Base-by-base conservation (phyloP, 2,797 vertebrate genomes). In the Lepus oiostolus region DNA sequence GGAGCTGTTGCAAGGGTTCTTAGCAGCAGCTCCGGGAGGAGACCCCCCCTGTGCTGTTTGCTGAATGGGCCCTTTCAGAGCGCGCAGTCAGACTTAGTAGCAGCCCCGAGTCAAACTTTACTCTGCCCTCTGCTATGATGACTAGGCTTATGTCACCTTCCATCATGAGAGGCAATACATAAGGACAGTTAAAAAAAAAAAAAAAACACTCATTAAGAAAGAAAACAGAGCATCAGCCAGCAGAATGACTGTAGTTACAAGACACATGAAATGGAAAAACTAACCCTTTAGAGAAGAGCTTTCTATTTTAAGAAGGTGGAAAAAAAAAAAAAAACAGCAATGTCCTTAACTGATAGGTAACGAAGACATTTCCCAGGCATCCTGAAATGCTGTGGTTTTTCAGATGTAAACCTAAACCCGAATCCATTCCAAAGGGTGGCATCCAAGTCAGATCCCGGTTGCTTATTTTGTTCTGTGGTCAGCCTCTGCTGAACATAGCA, bases 301-400 rank as follows among this genome's bases (percentile, higher is more conserved):
- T 96, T 95, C 84, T 89, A 92, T 93, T 97, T 97, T 91, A 82
- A 94, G 80, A 87, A 71, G 84, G 90, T 54, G 28, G 42, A 32
- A 52, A 65, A n/a, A 63, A 71, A 12, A 42, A 77, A 24, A 54
- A 35, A 24, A 70, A 42, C 58, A 91, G 52, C 80, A 30, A 72
- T 17, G 5, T 67, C 80, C 42, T 77, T 81, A 81, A 88, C 62
- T 76, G 85, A 83, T 24, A 70, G 58, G 50, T 77, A 85, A 85
- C 67, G 70, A 95, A 85, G 87, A 88, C 17, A 47, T 21, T 82
- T 91, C 77, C 74, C 47, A 93, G 83, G 54, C 84, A 83, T 72
- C 71, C 81, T 94, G 83, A 26, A 77, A 92, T 60, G 14, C 76
- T 95, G 88, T 35, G 88, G 85, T 72, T 95, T 93, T 92, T 79